phyloP scores from a whole-genome alignment of 1,140 invertebrate species.

The Drosophila kohkoa region DNA sequence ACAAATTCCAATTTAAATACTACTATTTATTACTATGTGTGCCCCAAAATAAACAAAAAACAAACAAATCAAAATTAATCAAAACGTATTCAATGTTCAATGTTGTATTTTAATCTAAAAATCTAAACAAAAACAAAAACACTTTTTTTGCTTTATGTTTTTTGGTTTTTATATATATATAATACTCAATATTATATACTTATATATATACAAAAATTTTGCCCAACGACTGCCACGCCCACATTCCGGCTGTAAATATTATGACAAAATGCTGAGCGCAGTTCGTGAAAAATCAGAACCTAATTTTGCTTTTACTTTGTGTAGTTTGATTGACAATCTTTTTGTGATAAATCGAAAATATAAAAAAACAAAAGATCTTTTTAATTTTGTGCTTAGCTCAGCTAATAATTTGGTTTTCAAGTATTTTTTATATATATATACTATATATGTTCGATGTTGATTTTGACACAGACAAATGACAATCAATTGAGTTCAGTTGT shows the following conservation, averaged over 20 bases:
- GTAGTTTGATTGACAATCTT: conserved; percentile 44
- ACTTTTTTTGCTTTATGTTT: conserved; percentile 54
- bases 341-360: conserved; percentile 9
- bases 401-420: conserved; percentile 40
- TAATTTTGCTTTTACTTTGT: conserved; percentile 56
- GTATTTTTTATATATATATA: conserved; percentile 31
- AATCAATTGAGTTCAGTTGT: conserved; percentile 22
- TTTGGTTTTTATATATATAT: conserved; percentile 35
- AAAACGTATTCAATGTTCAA: conserved; percentile 76
- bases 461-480: conserved; percentile 45
- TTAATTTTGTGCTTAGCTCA: conserved; percentile 46
- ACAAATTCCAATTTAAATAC: conserved; percentile 50
- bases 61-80: conserved; percentile 26
- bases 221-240: conserved; percentile 51
- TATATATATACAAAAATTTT: conserved; percentile 34
- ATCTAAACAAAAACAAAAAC: conserved; percentile 39
- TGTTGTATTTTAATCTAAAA: conserved; percentile 71
- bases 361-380: conserved; percentile 6
- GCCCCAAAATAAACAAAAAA: conserved; percentile 32
- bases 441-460: conserved; percentile 25
- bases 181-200: neutral
- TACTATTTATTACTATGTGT: conserved; percentile 45
- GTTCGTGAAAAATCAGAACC: conserved; percentile 23
- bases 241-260: conserved; percentile 53
- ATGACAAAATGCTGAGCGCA: conserved; percentile 47